Conservation (phyloP, 1,140 invertebrate genomes). For the Zaprionus ornatus region DNA sequence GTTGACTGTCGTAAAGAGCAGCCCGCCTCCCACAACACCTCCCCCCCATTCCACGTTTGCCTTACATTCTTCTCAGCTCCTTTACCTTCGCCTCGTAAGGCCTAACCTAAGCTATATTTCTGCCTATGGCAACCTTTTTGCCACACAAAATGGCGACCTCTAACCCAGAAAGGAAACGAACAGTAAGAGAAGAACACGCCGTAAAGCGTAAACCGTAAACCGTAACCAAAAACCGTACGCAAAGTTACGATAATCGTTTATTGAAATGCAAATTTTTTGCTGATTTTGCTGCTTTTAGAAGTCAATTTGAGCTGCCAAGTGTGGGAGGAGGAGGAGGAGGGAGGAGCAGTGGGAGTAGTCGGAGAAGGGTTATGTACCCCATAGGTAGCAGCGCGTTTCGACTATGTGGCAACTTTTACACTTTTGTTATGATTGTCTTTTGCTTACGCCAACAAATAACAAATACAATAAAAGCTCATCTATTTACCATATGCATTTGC, state of each 20-base stretch:
- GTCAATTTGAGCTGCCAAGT: constrained; percentile 69
- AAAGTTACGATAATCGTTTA: constrained; percentile 82
- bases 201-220: constrained; percentile 58
- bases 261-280: constrained; percentile 82
- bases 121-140: constrained; percentile 49
- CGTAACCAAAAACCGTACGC: constrained; percentile 79
- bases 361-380: not conserved
- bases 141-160: constrained; percentile 14
- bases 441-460: constrained; percentile 43
- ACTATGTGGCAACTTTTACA: constrained; percentile 52
- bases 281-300: constrained; percentile 81
- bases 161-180: not conserved
- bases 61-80: not conserved
- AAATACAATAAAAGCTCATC: constrained; percentile 58
- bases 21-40: not conserved
- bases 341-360: not conserved
- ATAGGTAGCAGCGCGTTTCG: constrained; percentile 9
- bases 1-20: constrained; percentile 65
- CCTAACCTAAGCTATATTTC: constrained; percentile 37
- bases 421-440: constrained; percentile 56
- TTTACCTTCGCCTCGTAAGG: not conserved
- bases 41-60: not conserved
- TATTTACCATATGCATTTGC: constrained; percentile 69
- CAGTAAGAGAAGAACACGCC: not conserved
- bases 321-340: not conserved